Conservation (phyloP, 2,888 invertebrate species). For the Dolomedes plantarius region DNA sequence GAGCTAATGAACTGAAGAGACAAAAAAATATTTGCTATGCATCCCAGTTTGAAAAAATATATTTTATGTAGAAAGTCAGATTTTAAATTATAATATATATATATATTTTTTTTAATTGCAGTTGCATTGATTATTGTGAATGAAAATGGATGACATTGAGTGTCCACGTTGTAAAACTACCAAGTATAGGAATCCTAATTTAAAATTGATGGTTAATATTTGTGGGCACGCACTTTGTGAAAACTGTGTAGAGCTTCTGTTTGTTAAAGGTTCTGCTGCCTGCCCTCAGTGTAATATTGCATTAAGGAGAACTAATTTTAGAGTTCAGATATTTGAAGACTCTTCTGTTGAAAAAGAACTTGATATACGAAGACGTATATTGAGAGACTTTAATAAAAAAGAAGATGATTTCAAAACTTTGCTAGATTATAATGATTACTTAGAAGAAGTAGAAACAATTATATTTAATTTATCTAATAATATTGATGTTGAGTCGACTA, state of each 20-base stretch:
- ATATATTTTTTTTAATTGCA: no score
- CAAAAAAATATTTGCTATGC: no score
- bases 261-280: constrained; percentile 95
- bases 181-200: constrained; percentile 96
- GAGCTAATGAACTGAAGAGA: no score
- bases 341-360: constrained; percentile 97
- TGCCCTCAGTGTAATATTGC: constrained; percentile 96
- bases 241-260: constrained; percentile 96
- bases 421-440: constrained; percentile 94
- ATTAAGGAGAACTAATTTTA: constrained; percentile 90
- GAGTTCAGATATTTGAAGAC: constrained; percentile 93
- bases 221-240: constrained; percentile 99
- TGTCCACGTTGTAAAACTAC: constrained; percentile 97
- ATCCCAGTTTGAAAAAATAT: no score
- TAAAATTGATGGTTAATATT: constrained; percentile 97
- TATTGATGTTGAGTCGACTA: constrained; percentile 90
- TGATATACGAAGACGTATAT: constrained; percentile 91
- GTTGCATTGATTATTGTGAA: no score
- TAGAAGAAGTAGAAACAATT: constrained; percentile 95
- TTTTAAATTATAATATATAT: no score
- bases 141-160: constrained; percentile 87
- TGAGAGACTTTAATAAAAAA: constrained; percentile 93
- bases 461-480: constrained; percentile 93
- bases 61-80: no score
- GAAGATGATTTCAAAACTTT: constrained; percentile 92